A percentile compares a stretch with the other conserved stretches of the same genome.
phyloP scores from a whole-genome alignment of 2,797 vertebrate species.

The Cheracebus regulus region DNA sequence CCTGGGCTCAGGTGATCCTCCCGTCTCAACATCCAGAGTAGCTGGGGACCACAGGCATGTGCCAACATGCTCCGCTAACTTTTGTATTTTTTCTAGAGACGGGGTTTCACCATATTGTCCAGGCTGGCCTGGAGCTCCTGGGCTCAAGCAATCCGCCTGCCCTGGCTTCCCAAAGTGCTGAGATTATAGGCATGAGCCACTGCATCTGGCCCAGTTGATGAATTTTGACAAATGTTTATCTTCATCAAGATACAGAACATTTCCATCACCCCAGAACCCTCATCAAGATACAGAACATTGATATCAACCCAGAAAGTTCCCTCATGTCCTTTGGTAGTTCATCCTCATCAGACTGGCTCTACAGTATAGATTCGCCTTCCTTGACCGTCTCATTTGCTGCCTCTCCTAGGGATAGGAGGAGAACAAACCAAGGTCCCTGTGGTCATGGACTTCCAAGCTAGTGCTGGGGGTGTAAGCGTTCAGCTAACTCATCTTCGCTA shows the following conservation, averaged over 20 bases:
- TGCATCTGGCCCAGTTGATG: neutral
- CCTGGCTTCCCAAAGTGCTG: neutral
- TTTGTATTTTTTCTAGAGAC: neutral
- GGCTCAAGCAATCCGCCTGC: neutral
- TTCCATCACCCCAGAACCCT: neutral
- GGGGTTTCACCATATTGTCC: neutral
- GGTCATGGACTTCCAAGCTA: neutral
- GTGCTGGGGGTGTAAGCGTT: neutral
- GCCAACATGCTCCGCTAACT: neutral
- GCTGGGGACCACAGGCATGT: neutral
- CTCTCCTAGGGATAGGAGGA: neutral
- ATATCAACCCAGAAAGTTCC: neutral
- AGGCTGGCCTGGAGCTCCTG: neutral
- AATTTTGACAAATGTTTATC: neutral
- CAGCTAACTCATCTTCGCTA: neutral
- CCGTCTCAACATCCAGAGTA: neutral
- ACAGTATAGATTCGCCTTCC: neutral
- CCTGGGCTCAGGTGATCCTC: neutral
- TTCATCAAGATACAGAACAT: neutral
- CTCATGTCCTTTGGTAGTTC: neutral
- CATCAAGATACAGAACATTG: neutral
- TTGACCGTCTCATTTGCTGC: neutral
- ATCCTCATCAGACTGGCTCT: neutral
- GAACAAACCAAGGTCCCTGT: neutral
- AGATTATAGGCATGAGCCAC: neutral